Percentiles rank a stretch among this genome's conserved stretches.
Conservation (phyloP, 2,797 vertebrate species). For the Darevskia mixta region DNA sequence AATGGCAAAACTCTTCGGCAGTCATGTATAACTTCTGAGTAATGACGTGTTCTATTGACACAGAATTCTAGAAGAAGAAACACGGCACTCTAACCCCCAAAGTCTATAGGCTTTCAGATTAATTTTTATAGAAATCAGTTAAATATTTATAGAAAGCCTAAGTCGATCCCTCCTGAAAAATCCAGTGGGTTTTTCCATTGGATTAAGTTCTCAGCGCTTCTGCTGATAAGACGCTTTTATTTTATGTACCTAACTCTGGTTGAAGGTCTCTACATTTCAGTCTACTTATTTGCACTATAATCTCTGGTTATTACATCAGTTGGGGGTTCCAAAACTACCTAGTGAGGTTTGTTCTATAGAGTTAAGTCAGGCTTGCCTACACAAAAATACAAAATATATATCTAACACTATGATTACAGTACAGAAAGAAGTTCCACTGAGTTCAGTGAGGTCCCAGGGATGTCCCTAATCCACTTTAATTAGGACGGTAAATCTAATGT, state of each 20-base stretch:
- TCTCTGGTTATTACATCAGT: neutral
- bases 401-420: neutral
- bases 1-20: neutral
- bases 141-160: neutral
- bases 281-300: neutral
- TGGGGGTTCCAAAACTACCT: neutral
- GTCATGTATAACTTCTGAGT: neutral
- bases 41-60: neutral
- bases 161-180: neutral
- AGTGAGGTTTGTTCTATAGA: neutral
- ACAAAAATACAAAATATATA: neutral
- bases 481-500: neutral
- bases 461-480: constrained; percentile 3
- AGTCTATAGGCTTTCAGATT: neutral
- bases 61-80: neutral
- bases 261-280: constrained; percentile 10
- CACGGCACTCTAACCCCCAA: neutral
- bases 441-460: too few species aligned
- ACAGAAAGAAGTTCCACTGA: too few species aligned
- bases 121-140: neutral
- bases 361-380: neutral
- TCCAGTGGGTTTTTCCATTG: neutral
- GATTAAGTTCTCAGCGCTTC: constrained; percentile 45
- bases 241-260: constrained; percentile 46
- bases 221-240: constrained; percentile 33